Percentiles rank a stretch among this genome's conserved stretches.
Conservation (phyloP, 2,888 invertebrate species). For the Pristionchus entomophagus region DNA sequence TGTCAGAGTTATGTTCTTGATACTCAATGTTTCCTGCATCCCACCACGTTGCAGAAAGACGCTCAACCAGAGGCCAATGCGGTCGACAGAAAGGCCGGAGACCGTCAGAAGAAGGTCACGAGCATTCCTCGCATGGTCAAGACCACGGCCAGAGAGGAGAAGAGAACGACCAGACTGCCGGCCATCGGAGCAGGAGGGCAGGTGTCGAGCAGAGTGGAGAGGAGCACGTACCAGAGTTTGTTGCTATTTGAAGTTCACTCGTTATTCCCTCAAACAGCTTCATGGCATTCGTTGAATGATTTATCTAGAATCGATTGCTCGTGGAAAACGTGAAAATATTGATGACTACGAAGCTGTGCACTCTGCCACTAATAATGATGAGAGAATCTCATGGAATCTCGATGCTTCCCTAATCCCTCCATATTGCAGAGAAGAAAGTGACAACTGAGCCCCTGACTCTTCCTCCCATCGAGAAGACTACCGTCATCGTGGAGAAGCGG, state of each 20-base stretch:
- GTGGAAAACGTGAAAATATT: too few relatives aligned
- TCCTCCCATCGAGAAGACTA: slow-evolving; percentile 35
- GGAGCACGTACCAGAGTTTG: not conserved
- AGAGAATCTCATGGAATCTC: not conserved
- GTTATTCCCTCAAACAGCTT: too few relatives aligned
- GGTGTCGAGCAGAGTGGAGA: slow-evolving; percentile 1
- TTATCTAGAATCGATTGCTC: too few relatives aligned
- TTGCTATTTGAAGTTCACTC: too few relatives aligned
- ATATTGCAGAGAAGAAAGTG: slow-evolving; percentile 16
- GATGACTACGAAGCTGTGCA: too few relatives aligned
- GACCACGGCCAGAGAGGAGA: not conserved
- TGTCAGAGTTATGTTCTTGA: too few relatives aligned
- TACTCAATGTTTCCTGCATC: too few relatives aligned
- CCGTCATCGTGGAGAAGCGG: not conserved
- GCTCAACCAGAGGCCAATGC: not conserved
- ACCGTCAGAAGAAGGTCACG: not conserved
- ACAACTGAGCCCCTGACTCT: not conserved
- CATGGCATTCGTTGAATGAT: too few relatives aligned
- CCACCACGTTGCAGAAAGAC: not conserved
- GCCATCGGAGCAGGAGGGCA: not conserved
- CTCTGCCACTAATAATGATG: too few relatives aligned
- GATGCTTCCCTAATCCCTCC: not conserved
- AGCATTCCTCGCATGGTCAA: slow-evolving; percentile 16
- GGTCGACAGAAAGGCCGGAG: not conserved
- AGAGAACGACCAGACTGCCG: not conserved